A percentile compares a stretch with the other conserved stretches of the same genome.
Conservation (phyloP, 2,888 invertebrate genomes). For the Cosmorhoe ocellata region DNA sequence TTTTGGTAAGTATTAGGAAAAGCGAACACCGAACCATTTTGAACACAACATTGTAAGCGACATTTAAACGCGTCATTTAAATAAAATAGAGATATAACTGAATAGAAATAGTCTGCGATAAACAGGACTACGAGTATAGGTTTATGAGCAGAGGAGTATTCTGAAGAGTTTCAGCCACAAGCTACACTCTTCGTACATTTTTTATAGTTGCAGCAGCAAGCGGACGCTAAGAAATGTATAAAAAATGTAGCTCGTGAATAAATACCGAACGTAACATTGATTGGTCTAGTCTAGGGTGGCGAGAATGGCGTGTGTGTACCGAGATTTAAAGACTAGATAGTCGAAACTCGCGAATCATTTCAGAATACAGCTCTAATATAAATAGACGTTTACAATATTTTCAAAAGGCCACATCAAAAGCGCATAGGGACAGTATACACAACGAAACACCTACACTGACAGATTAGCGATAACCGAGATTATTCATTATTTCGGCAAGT, state of each 20-base stretch:
- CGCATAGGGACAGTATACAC: neutral
- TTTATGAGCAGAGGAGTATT: neutral
- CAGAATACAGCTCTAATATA: neutral
- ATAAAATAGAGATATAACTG: neutral
- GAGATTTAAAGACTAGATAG: no score
- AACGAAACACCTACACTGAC: neutral
- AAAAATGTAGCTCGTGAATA: no score
- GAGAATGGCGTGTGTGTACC: no score
- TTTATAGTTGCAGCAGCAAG: no score
- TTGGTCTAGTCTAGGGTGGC: no score
- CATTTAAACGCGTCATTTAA: neutral
- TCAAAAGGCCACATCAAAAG: slow-evolving; percentile 3
- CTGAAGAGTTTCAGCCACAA: neutral
- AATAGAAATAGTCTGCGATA: slow-evolving; percentile 1
- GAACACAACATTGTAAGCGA: slow-evolving; percentile 14
- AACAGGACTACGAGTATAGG: neutral
- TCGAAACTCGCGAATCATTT: neutral
- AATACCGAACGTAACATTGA: no score
- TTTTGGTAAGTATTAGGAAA: slow-evolving; percentile 8
- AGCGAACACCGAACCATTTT: slow-evolving; percentile 16
- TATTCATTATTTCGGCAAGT: no score
- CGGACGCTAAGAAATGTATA: no score
- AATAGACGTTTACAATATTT: slow-evolving; percentile 14
- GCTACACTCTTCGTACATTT: no score
- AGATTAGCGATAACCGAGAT: no score